Base-by-base conservation (phyloP, 2,888 invertebrate species). In the Timema cristinae region DNA sequence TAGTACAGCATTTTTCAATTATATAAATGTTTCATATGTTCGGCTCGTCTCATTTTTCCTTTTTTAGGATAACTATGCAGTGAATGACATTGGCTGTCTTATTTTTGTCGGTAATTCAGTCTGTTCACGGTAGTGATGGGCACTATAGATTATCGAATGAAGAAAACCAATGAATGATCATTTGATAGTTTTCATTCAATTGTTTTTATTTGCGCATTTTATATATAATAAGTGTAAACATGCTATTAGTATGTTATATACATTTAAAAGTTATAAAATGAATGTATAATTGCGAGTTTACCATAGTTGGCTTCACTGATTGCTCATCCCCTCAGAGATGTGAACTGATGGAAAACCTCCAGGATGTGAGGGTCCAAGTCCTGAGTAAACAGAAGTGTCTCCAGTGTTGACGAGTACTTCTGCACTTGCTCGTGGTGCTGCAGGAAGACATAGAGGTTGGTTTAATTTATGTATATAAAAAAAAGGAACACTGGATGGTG, bases 391-490 rank as follows among this genome's bases (percentile, higher is more conserved):
- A 99, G 88, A 66, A 98, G 86, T 0, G 95, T 95, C 82, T 98
- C 97, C 82, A 99, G 83, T 0, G 97, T 97, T 77, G 93, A 92
- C 82, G 95, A 95, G 86, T 97, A 98, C 81, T 95, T 95, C 84
- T 96, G 95, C 47, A 98, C 97, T 87, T 98, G 96, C 80, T 97
- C 96, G 81, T 97, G 94, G 83, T 98, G 97, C 97, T 98, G 86
- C 56, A 90, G 88, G 78, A 77, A 54, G 54, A 54, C 11, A 54
- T 13, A 54, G 2, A 54, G n/a, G 11, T 54, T 54, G 4, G 11
- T 11, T 54, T n/a, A 54, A 11, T 54, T 11, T 13, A 54, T 54
- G 54, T 54, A 54, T 54, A 13, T 2, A 54, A 54, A n/a, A 54
- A 11, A 54, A 13, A 54, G 4, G n/a, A 54, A 54, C 54, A n/a